Evolutionary conservation across 2,888 invertebrate species (phyloP), one percentile per base, ranked within the genome.

Genomic region (Eurytoma californica): DNA sequence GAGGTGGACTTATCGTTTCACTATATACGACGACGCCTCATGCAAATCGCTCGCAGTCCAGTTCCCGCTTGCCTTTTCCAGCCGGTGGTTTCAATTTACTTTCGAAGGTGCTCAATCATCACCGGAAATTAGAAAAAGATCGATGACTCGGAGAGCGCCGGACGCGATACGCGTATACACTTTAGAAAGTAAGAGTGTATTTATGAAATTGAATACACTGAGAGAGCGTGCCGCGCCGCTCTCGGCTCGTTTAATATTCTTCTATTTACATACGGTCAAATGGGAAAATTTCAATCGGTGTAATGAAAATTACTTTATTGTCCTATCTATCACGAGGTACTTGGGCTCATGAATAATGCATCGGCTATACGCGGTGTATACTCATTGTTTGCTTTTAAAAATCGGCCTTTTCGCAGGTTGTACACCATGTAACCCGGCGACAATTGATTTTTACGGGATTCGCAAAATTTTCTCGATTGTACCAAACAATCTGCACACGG

Each of bases 91-190:
- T 72, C 39, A 57, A 65, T 77, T 70, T 47, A 57, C 61, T 57
- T 53, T 51, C 58, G 49, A 68, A 69, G 61, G 28, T 69, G 60
- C 51, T 61, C 20, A 55, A 18, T 53, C 68, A 53, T 24, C 60
- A 60, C 49, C 77, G 65, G 66, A 66, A 72, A 77, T 77, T 72
- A 39, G 66, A 72, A 72, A 72, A 77, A 68, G 51, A 68, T 60
- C 73, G 53, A 76, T 57, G 49, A 47, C 57, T 60, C 65, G 63
- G 30, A 39, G 20, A 16, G 13, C 5, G 18, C 28, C 0, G n/a
- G 4, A 28, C 4, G 51, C 4, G 47, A 18, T n/a, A 20, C 12
- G 65, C 47, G 13, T 51, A 24, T 24, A 3, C 47, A 28, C 70
- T 58, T 58, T 66, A 66, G 77, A 66, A 77, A 77, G 72, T 66